Base-by-base conservation (phyloP, 2,113 vertebrate genomes). In the Psophia crepitans region DNA sequence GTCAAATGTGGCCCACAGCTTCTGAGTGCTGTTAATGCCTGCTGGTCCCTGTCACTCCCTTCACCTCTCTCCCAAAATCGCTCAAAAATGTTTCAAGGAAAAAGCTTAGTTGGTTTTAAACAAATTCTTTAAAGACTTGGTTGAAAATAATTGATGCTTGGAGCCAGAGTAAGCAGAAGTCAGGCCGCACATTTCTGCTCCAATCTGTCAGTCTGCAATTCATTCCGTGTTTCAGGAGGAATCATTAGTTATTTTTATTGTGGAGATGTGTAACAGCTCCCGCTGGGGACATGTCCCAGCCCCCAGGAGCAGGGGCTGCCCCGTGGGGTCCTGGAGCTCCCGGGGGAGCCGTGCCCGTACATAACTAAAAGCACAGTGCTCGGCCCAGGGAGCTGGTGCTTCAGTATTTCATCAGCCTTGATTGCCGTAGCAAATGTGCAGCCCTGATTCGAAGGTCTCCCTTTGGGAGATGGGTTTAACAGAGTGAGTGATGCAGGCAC, bases 391-490 rank as follows among this genome's bases (percentile, higher is more conserved):
- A 69, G 73, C 69, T 84, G 8, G 0, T 61, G 66, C 80, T 46
- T 19, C 54, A 8, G 37, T 53, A 20, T 70, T 48, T 90, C 93
- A 56, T 64, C 96, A 92, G 90, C 97, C 39, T 66, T 60, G 76
- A 84, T 92, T 78, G 93, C 88, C 23, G 41, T 23, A 44, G 93
- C 66, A 58, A 58, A 90, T 90, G 82, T 76, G 82, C 78, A 21
- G 78, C 81, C 1, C 54, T 74, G 22, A 11, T n/a, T 87, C 74
- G 0, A 1, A 56, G 65, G 14, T 18, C 48, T 57, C 69, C 92
- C 96, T 44, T 1, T 35, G 95, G 95, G 96, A 95, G 85, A 7
- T 51, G 80, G 22, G 1, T 88, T 88, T 78, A 94, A 74, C 79
- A 41, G 89, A 65, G 48, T 93, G 51, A 86, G 54, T 7, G 82